Percentiles rank a stretch among this genome's conserved stretches.
Evolutionary conservation across 2,113 vertebrate genomes (phyloP).

Genomic region (Ginglymostoma cirratum): DNA sequence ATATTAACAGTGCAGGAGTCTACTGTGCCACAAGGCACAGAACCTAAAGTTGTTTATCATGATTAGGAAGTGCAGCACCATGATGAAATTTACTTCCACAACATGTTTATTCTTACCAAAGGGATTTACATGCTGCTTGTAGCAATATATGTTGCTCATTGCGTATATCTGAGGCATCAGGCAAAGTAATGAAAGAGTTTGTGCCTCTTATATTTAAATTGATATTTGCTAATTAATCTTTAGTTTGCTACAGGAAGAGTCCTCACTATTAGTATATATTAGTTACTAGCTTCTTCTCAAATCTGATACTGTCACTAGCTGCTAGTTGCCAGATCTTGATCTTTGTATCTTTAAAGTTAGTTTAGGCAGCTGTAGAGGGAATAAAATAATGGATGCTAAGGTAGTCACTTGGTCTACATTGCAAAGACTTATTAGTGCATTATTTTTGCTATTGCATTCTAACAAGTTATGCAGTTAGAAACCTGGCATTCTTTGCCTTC

Average conservation of each 20-base stretch:
- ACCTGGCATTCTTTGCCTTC: not conserved
- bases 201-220: conserved; percentile 5
- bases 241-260: not conserved
- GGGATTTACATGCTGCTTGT: not conserved
- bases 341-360: not conserved
- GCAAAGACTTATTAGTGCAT: not conserved
- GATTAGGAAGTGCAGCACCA: not conserved
- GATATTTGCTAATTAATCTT: conserved; percentile 1
- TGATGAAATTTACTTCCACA: not conserved
- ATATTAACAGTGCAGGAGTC: not conserved
- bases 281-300: not conserved
- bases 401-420: not conserved
- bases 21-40: not conserved
- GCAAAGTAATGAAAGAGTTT: not conserved
- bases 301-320: not conserved
- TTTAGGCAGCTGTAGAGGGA: not conserved
- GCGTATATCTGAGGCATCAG: not conserved
- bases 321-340: not conserved
- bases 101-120: not conserved
- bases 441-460: not conserved
- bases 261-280: not conserved
- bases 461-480: not conserved
- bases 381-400: not conserved
- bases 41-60: not conserved
- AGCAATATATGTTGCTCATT: conserved; percentile 13